Evolutionary conservation across 2,888 invertebrate genomes (phyloP).

Genomic region (Geophilus truncorum): DNA sequence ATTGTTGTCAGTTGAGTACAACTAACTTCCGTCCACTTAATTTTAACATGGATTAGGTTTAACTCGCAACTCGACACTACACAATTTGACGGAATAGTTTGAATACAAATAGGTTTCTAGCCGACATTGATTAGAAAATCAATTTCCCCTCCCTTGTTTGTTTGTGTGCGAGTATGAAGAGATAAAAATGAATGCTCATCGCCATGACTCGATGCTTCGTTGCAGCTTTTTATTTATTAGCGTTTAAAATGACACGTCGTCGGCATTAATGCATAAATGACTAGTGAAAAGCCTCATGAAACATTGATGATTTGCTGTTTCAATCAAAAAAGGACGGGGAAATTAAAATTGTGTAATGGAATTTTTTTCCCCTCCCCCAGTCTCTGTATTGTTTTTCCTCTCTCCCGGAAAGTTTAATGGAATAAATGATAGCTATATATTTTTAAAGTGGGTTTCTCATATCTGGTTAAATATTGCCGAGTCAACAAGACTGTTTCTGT

Average conservation of each 20-base stretch:
- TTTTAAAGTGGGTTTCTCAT: background rate
- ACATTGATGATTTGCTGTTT: background rate
- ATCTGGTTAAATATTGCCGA: constrained; percentile 1
- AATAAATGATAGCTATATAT: background rate
- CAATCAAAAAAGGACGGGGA: background rate
- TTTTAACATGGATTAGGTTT: too few relatives aligned
- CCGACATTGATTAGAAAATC: background rate
- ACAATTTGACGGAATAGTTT: background rate
- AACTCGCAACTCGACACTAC: too few relatives aligned
- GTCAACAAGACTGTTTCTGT: constrained; percentile 1
- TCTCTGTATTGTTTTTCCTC: background rate
- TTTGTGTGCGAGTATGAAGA: background rate
- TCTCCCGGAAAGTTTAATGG: background rate
- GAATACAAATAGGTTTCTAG: background rate
- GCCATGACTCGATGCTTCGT: too few relatives aligned
- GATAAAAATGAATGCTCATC: background rate
- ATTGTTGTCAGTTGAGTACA: too few relatives aligned
- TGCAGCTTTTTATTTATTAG: background rate
- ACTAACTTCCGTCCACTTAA: too few relatives aligned
- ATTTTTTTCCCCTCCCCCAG: too few relatives aligned
- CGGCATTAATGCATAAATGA: background rate
- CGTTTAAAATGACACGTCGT: background rate
- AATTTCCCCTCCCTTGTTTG: background rate
- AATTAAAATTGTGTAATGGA: background rate
- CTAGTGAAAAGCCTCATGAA: background rate